phyloP scores from a whole-genome alignment of 2,797 vertebrate genomes.

The Thalassophryne amazonica region DNA sequence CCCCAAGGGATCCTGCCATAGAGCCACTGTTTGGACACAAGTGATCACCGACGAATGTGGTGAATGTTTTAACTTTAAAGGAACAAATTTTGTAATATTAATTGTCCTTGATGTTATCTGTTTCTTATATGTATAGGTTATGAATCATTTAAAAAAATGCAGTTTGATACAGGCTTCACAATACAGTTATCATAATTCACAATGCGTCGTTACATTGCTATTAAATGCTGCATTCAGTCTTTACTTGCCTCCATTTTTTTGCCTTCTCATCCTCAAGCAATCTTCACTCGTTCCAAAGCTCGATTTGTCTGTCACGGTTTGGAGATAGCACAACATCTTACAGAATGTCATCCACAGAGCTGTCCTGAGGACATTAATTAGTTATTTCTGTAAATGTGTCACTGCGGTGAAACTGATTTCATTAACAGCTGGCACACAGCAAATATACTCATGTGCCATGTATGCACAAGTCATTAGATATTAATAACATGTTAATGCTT shows the following conservation, averaged over 20 bases:
- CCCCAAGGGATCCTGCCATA: too few relatives aligned
- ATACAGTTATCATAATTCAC: too few relatives aligned
- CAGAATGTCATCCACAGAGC: constrained; percentile 27
- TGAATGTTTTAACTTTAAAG: too few relatives aligned
- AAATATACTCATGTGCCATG: constrained; percentile 55
- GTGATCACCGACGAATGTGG: too few relatives aligned
- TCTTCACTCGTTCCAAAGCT: constrained; percentile 16
- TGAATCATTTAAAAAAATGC: too few relatives aligned
- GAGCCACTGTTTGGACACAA: too few relatives aligned
- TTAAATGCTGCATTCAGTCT: neutral
- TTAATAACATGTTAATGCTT: constrained; percentile 53
- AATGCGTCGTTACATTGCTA: too few relatives aligned
- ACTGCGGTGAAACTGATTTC: constrained; percentile 66
- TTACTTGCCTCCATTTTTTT: neutral
- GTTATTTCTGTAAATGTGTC: constrained; percentile 49
- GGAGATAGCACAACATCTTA: constrained; percentile 20
- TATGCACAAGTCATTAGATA: constrained; percentile 61
- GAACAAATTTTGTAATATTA: too few relatives aligned
- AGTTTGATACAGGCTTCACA: too few relatives aligned
- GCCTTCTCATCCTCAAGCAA: neutral
- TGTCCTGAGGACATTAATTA: constrained; percentile 58
- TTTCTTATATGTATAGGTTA: too few relatives aligned
- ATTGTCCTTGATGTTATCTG: too few relatives aligned
- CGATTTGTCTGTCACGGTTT: constrained; percentile 6
- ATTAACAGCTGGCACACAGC: constrained; percentile 69